phyloP scores from a whole-genome alignment of 2,113 vertebrate species.

The Leptosomus discolor region DNA sequence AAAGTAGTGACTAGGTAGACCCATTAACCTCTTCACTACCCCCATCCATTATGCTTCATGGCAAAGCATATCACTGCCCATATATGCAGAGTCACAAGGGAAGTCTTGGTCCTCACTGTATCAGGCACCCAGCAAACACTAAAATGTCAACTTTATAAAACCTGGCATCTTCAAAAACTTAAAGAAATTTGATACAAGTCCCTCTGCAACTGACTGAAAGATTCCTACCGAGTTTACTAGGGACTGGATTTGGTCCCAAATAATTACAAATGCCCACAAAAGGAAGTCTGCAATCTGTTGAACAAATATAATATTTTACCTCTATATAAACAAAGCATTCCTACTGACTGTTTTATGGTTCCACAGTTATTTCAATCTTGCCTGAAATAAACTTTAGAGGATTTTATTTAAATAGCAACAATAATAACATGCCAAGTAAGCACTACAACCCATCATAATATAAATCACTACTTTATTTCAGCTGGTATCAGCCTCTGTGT shows the following conservation, averaged over 20 bases:
- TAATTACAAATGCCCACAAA: constrained; percentile 18
- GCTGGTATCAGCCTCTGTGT: not conserved
- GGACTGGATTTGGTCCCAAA: constrained; percentile 18
- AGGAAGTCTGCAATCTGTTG: not conserved
- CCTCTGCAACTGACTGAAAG: not conserved
- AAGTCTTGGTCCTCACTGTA: not conserved
- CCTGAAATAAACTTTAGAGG: not conserved
- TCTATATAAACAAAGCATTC: constrained; percentile 8
- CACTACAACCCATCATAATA: not conserved
- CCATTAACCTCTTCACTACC: not conserved
- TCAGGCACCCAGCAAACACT: not conserved
- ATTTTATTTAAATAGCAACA: not conserved
- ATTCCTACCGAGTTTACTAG: not conserved
- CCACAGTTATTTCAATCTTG: not conserved
- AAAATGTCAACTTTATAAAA: not conserved
- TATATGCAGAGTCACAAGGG: not conserved
- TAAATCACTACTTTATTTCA: not conserved
- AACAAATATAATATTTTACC: not conserved
- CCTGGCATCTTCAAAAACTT: not conserved
- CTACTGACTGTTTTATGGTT: not conserved
- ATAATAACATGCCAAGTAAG: not conserved
- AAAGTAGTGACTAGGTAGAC: not conserved
- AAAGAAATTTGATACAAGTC: not conserved
- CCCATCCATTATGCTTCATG: not conserved
- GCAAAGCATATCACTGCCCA: not conserved